Conservation (phyloP, 30 jellyfish, hydroid and myxozoan species). For the Aurelia sp. region DNA sequence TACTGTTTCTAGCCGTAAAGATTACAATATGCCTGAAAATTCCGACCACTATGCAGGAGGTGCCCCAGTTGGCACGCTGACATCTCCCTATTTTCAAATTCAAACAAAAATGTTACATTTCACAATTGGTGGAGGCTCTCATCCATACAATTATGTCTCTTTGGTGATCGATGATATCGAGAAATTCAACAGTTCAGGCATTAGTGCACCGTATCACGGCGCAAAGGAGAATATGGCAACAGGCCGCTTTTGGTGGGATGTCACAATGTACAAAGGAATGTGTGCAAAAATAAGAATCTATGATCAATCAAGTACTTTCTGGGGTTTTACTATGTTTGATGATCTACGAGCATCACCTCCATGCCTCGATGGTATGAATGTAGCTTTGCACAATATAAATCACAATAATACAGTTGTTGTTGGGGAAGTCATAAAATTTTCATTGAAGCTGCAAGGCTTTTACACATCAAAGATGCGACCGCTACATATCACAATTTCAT, state of each 20-base stretch:
- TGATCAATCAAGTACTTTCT: conserved; percentile 16
- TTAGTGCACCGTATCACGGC: background rate
- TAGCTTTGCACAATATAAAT: too few relatives aligned
- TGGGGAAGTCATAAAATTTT: too few relatives aligned
- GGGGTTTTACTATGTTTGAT: conserved; percentile 28
- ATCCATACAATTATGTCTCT: conserved; percentile 42
- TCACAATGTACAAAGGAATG: conserved; percentile 13
- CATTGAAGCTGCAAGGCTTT: too few relatives aligned
- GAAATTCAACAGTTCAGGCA: conserved; percentile 10
- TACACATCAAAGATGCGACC: too few relatives aligned
- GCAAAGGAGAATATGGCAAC: conserved; percentile 5
- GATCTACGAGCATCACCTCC: too few relatives aligned
- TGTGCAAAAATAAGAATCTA: conserved; percentile 40
- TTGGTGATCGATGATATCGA: conserved; percentile 23
- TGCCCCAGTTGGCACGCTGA: conserved; percentile 40
- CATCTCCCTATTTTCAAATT: conserved; percentile 53
- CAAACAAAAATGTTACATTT: conserved; percentile 37
- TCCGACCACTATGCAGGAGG: conserved; percentile 20
- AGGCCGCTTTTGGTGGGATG: conserved; percentile 72
- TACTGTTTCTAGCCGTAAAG: conserved; percentile 11
- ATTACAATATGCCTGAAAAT: background rate
- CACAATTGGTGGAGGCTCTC: conserved; percentile 51
- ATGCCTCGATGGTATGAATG: too few relatives aligned
- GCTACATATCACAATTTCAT: too few relatives aligned
- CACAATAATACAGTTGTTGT: too few relatives aligned